phyloP scores from a whole-genome alignment of 1,140 invertebrate species.

The Bombus confusus region DNA sequence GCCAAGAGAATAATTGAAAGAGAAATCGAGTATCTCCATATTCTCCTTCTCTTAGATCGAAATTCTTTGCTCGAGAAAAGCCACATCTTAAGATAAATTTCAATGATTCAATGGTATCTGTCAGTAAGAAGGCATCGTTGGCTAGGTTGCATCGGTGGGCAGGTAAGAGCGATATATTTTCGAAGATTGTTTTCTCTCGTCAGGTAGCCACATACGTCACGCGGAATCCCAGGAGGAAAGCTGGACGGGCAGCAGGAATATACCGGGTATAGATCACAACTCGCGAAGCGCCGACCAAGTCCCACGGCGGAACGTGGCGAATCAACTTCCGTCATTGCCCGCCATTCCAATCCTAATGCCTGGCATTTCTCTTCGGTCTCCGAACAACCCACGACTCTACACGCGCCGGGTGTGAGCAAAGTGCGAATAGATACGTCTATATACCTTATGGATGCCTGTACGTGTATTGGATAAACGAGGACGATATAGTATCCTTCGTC shows the following conservation, averaged over 20 bases:
- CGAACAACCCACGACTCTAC: slow-evolving; percentile 66
- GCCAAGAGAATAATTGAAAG: background rate
- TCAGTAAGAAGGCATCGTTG: background rate
- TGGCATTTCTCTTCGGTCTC: slow-evolving; percentile 80
- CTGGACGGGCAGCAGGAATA: slow-evolving; percentile 73
- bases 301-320: slow-evolving; percentile 79
- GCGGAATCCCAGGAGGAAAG: slow-evolving; percentile 75
- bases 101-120: slow-evolving; percentile 44
- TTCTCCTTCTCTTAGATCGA: background rate
- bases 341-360: slow-evolving; percentile 79
- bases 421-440: slow-evolving; percentile 16
- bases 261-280: slow-evolving; percentile 80
- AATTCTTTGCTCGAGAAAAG: background rate
- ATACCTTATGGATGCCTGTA: background rate
- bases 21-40: background rate
- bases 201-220: slow-evolving; percentile 83
- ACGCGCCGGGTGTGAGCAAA: slow-evolving; percentile 37
- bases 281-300: slow-evolving; percentile 75
- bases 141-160: slow-evolving; percentile 17
- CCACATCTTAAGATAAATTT: slow-evolving; percentile 15
- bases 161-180: slow-evolving; percentile 79
- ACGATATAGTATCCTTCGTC: background rate
- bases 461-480: background rate
- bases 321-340: slow-evolving; percentile 83
- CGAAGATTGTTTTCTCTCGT: slow-evolving; percentile 83